Evolutionary conservation across 2,888 invertebrate genomes (phyloP), one percentile per base, ranked within the genome.

Genomic region (Conomelus anceps): DNA sequence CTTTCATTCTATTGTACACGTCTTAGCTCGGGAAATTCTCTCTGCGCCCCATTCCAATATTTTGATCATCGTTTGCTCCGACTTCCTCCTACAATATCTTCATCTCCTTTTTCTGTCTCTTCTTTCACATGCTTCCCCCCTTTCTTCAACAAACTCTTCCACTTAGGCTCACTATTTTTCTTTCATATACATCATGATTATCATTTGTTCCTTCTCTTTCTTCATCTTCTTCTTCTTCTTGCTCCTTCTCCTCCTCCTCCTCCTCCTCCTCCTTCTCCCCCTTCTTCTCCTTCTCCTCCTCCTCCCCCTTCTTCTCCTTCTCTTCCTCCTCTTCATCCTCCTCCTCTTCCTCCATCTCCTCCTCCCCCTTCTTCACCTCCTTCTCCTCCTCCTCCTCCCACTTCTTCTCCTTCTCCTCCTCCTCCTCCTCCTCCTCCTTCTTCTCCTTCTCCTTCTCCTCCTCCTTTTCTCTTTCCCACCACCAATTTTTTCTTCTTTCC

Each of bases 291-390:
- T 86, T 22, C 41, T n/a, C 20, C 22, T 86, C 23, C 89, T 89
- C 7, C 13, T 20, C 17, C 26, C 6, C 11, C 26, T 26, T 26
- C 26, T 26, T 26, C 26, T 26, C 41, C 17, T 89, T 90, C 90
- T 24, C 89, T 29, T 23, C 23, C 63, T 34, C 85, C 86, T 88
- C 89, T 89, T 89, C 89, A 89, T 90, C 90, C 91, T 90, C 91
- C 91, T 92, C 23, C 11, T 23, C 24, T 24, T 17, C n/a, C 87
- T 87, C 3, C 17, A 17, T 41, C 17, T 41, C 41, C 7, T 41
- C 41, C 41, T 41, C 17, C 41, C 17, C 17, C 41, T 41, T 41
- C 26, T 26, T 26, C 11, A 7, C 11, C 26, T 26, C 11, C 11
- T 4, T 11, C 26, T 26, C 11, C 4, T 26, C 11, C 26, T 26